These are phyloP conservation scores for Lepidonotus clava DNA, from an alignment of 2,888 invertebrate species.

Conservation along the genomic window DNA sequence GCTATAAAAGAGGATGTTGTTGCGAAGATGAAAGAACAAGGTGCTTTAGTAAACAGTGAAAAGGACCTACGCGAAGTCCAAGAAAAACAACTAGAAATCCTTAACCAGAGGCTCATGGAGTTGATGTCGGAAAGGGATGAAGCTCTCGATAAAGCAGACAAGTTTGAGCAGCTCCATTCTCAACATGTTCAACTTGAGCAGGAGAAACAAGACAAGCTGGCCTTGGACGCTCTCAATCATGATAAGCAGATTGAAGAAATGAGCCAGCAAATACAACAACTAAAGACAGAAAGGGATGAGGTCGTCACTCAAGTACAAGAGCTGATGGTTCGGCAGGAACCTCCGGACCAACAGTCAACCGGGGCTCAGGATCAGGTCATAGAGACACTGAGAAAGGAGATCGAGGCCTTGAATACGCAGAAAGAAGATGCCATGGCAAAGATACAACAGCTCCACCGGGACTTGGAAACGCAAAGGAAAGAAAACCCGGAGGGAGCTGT, in stretches of 20 bases:
- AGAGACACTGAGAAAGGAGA: conserved; percentile 3
- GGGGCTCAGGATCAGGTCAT: background rate
- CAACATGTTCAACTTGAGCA: background rate
- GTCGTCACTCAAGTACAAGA: conserved; percentile 21
- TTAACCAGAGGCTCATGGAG: background rate
- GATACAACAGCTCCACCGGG: background rate
- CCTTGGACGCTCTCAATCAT: background rate
- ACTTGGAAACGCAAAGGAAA: background rate
- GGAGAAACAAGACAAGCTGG: background rate
- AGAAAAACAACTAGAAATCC: background rate
- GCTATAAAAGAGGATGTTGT: background rate
- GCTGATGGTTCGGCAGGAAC: background rate
- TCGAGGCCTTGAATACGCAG: conserved; percentile 49
- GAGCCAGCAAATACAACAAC: conserved; percentile 5
- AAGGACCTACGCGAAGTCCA: background rate
- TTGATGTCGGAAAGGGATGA: conserved; percentile 24
- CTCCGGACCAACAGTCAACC: background rate
- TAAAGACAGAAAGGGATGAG: conserved; percentile 14
- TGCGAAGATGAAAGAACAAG: background rate
- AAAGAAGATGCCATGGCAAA: background rate
- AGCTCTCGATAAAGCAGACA: background rate
- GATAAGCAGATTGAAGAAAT: conserved; percentile 11
- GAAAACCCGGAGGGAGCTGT: background rate
- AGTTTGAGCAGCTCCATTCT: background rate
- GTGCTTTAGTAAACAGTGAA: background rate